phyloP scores from a whole-genome alignment of 2,888 invertebrate species.

The Phengaris arion region DNA sequence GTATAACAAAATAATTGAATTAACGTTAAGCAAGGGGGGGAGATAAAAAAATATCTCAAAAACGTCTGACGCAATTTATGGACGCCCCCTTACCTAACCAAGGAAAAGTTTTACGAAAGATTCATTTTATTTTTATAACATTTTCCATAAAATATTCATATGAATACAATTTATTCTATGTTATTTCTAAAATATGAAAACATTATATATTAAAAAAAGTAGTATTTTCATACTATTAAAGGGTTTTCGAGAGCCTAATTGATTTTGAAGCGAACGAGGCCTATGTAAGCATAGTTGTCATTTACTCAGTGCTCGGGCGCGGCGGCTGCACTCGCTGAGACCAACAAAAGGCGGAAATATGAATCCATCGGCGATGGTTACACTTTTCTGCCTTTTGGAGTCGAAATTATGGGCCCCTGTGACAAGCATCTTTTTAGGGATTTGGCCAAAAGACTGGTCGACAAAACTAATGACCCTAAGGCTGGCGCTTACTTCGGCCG shows the following conservation, averaged over 20 bases:
- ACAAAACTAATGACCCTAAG: too few relatives aligned
- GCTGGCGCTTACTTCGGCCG: too few relatives aligned
- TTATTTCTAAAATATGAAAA: slow-evolving; percentile 6
- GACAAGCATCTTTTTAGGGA: too few relatives aligned
- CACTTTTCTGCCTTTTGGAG: too few relatives aligned
- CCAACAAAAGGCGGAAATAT: too few relatives aligned
- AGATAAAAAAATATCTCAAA: too few relatives aligned
- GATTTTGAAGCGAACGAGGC: background rate
- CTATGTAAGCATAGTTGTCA: background rate
- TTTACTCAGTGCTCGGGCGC: background rate
- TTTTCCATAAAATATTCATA: background rate
- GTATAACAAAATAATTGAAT: background rate
- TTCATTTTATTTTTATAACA: background rate
- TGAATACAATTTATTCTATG: background rate
- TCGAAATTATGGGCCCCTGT: too few relatives aligned
- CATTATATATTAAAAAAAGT: background rate
- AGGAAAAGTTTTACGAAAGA: background rate
- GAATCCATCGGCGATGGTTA: too few relatives aligned
- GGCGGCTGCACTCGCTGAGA: too few relatives aligned
- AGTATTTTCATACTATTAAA: background rate
- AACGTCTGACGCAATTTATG: too few relatives aligned
- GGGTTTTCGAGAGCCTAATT: background rate
- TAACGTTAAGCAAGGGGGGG: too few relatives aligned
- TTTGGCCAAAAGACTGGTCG: too few relatives aligned
- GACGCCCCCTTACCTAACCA: background rate